Percentiles rank a stretch among this genome's conserved stretches.
phyloP scores from a whole-genome alignment of 2,797 vertebrate genomes.

The Peromyscus melanophrys region DNA sequence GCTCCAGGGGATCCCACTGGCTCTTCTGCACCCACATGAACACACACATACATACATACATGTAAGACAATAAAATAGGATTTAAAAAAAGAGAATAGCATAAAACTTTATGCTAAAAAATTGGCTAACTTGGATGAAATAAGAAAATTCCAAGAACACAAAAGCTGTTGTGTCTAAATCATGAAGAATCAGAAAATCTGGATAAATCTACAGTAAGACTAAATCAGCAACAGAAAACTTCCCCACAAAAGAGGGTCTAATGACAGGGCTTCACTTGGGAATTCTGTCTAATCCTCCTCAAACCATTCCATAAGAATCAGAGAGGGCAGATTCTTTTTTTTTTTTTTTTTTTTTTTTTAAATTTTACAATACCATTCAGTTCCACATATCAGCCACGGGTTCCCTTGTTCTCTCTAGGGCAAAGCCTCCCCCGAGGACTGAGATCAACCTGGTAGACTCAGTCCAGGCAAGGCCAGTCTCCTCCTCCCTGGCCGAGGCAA shows the following conservation, averaged over 20 bases:
- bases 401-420: too few relatives aligned
- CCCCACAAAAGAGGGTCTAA: neutral
- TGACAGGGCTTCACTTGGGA: neutral
- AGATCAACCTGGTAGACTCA: too few relatives aligned
- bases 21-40: neutral
- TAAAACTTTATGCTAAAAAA: slow-evolving; percentile 11
- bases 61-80: neutral
- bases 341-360: too few relatives aligned
- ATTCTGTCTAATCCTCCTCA: slow-evolving; percentile 25
- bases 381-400: too few relatives aligned
- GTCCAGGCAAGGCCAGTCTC: too few relatives aligned
- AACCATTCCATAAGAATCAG: neutral
- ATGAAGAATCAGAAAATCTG: slow-evolving; percentile 22
- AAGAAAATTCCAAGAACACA: slow-evolving; percentile 29
- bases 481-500: too few relatives aligned
- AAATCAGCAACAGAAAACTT: slow-evolving; percentile 30
- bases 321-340: too few relatives aligned
- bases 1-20: neutral
- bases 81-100: neutral
- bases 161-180: neutral
- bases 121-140: neutral
- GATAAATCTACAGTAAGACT: neutral
- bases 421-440: too few relatives aligned
- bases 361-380: too few relatives aligned
- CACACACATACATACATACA: neutral